Evolutionary conservation across 2,888 invertebrate species (phyloP).

Genomic region (Hypolimnas misippus): DNA sequence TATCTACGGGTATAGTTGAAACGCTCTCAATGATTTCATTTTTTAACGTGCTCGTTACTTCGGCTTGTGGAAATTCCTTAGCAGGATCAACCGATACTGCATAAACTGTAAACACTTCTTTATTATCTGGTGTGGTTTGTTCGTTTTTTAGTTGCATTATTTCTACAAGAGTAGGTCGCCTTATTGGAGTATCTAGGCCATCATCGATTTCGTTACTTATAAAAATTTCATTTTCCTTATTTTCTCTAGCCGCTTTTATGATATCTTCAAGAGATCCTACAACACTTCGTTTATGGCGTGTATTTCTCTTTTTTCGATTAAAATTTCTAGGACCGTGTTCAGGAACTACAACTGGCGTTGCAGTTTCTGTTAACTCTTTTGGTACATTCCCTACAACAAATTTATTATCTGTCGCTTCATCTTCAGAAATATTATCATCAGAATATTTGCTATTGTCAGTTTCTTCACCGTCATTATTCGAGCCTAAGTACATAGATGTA

Average conservation of each 20-base stretch:
- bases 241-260: constrained; percentile 63
- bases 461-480: constrained; percentile 69
- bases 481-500: constrained; percentile 77
- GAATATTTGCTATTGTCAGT: constrained; percentile 63
- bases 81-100: constrained; percentile 55
- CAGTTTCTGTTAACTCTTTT: constrained; percentile 81
- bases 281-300: constrained; percentile 59
- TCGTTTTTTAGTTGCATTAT: constrained; percentile 44
- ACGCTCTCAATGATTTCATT: constrained; percentile 68
- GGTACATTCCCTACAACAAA: constrained; percentile 88
- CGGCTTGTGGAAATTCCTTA: constrained; percentile 48
- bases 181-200: constrained; percentile 55
- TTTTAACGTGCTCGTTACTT: constrained; percentile 50
- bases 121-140: constrained; percentile 48
- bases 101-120: constrained; percentile 60
- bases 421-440: constrained; percentile 55
- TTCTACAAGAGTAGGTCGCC: constrained; percentile 49
- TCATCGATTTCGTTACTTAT: constrained; percentile 80
- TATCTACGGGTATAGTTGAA: constrained; percentile 68
- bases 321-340: constrained; percentile 86
- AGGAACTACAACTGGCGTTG: constrained; percentile 85
- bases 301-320: constrained; percentile 56
- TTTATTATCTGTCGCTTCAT: constrained; percentile 70
- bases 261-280: constrained; percentile 72
- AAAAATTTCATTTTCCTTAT: constrained; percentile 66